Percentiles rank a stretch among this genome's conserved stretches.
phyloP scores from a whole-genome alignment of 2,113 vertebrate genomes.

The Odobenus rosmarus region DNA sequence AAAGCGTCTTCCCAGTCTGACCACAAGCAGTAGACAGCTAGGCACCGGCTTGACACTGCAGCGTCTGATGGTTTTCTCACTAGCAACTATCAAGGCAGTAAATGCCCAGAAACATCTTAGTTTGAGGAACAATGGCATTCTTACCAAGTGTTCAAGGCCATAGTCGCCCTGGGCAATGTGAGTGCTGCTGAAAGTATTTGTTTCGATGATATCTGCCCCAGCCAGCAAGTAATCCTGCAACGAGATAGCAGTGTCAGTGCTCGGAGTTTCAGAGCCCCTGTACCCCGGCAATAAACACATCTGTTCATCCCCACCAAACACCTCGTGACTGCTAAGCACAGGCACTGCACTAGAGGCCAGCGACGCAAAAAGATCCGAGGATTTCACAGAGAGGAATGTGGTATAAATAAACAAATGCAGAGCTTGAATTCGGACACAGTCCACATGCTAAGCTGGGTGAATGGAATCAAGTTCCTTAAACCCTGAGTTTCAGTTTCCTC shows the following conservation, averaged over 20 bases:
- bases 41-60: neutral
- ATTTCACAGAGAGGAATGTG: neutral
- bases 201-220: slow-evolving; percentile 97
- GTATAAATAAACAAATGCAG: neutral
- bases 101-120: neutral
- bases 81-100: neutral
- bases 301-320: neutral
- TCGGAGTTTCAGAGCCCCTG: neutral
- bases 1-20: neutral
- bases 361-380: neutral
- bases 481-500: neutral
- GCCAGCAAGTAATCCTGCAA: slow-evolving; percentile 94
- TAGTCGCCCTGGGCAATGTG: slow-evolving; percentile 96
- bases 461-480: neutral
- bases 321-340: neutral
- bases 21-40: neutral
- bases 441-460: neutral
- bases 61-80: neutral
- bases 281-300: neutral
- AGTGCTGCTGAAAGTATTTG: slow-evolving; percentile 98
- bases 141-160: slow-evolving; percentile 93
- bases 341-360: neutral
- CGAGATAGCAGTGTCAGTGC: neutral
- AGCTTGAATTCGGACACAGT: neutral
- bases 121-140: slow-evolving; percentile 15